These are phyloP conservation scores for Rhopilema esculentum DNA, from an alignment of 30 jellyfish, hydroid and myxozoan genomes.

Conservation along the genomic window DNA sequence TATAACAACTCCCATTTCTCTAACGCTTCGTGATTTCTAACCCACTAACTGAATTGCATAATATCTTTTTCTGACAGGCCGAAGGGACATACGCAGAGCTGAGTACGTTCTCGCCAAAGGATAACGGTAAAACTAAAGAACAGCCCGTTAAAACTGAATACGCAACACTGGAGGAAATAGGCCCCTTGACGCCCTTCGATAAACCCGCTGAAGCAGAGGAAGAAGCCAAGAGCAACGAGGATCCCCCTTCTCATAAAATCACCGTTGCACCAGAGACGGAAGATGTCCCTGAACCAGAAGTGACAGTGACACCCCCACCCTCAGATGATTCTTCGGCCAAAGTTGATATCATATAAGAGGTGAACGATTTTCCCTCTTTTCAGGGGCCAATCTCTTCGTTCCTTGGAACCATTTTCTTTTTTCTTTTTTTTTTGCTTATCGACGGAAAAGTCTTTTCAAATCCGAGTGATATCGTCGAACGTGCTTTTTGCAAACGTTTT, in stretches of 20 bases:
- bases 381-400: background rate
- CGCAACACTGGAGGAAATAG: conserved; percentile 62
- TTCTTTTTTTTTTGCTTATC: background rate
- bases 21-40: conserved; percentile 32
- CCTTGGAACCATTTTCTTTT: background rate
- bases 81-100: conserved; percentile 67
- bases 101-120: conserved; percentile 44
- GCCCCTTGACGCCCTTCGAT: conserved; percentile 35
- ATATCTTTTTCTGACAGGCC: conserved; percentile 47
- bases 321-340: conserved; percentile 25
- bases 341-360: conserved; percentile 32
- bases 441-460: background rate
- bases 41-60: conserved; percentile 62
- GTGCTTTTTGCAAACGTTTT: no score
- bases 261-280: conserved; percentile 25
- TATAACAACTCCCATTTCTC: background rate
- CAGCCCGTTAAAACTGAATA: conserved; percentile 61
- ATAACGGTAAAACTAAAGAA: conserved; percentile 34
- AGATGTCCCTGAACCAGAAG: conserved; percentile 7
- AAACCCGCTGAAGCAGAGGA: conserved; percentile 16
- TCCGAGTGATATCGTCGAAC: no score
- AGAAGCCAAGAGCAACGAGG: conserved; percentile 4
- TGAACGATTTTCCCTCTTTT: background rate
- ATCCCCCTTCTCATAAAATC: conserved; percentile 5
- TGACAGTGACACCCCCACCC: background rate